phyloP scores from a whole-genome alignment of 2,113 vertebrate species.

The Asarcornis scutulata region DNA sequence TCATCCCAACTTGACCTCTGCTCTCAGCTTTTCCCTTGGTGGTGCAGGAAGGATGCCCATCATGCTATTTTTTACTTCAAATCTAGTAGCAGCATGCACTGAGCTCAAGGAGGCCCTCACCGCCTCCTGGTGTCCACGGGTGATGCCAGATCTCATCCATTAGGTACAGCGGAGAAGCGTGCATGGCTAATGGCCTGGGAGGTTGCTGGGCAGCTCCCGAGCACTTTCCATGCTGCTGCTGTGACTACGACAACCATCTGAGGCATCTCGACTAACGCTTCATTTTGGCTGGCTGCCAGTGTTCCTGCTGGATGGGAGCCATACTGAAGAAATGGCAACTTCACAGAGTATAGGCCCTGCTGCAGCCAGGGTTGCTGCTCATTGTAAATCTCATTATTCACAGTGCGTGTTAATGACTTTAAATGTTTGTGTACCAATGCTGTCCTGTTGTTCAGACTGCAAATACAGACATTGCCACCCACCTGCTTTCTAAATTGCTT shows the following conservation, averaged over 20 bases:
- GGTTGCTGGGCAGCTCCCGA: not conserved
- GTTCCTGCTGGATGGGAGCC: not conserved
- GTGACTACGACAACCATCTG: not conserved
- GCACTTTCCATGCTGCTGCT: rapidly evolving
- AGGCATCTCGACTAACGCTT: not conserved
- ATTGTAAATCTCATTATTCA: rapidly evolving
- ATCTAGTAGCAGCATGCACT: not conserved
- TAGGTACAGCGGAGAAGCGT: rapidly evolving
- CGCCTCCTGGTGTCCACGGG: rapidly evolving
- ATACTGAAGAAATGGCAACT: rapidly evolving
- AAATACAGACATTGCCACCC: not conserved
- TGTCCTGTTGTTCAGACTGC: not conserved
- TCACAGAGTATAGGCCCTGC: not conserved
- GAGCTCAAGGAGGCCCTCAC: not conserved
- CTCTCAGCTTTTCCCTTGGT: not conserved
- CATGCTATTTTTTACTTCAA: rapidly evolving
- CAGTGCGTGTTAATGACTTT: rapidly evolving
- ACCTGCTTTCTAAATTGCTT: not conserved
- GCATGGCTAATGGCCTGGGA: rapidly evolving
- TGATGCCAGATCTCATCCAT: rapidly evolving
- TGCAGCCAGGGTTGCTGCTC: not conserved
- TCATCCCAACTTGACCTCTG: not conserved
- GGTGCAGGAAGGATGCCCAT: rapidly evolving
- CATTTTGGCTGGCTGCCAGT: not conserved
- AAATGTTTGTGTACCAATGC: too few species aligned